Evolutionary conservation across 2,113 vertebrate genomes (phyloP), one percentile per base, ranked within the genome.

Genomic region (Eublepharis macularius): DNA sequence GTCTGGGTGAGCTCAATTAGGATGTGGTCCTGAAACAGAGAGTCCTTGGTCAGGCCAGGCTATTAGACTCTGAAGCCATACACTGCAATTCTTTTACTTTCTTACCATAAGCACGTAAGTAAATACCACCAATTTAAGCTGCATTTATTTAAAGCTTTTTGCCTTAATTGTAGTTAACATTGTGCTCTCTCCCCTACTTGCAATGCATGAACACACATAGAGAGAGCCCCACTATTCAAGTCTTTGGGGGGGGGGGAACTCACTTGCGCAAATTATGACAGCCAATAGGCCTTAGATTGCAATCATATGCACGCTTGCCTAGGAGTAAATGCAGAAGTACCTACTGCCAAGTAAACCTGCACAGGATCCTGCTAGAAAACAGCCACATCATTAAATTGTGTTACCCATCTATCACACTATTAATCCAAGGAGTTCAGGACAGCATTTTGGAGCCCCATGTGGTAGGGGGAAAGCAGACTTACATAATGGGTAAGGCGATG

Each of bases 401-500:
- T 51, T 80, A 29, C 24, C n/a, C 32, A 65, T 21, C 54, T 49
- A 76, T 51, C 34, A 43, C 16, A 74, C 1, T 2, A 13, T 57
- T 76, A 7, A 57, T 51, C 24, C 16, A 75, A 45, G 9, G 79
- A 76, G 41, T 5, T 73, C 12, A 70, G 73, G 19, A 6, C 21
- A 39, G 29, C 1, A 29, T 72, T 47, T 12, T 72, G 2, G 36
- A 60, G 32, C 17, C 6, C 32, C 2, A 17, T 32, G 29, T 2
- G 29, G 26, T 65, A 16, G 11, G 43, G 7, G 10, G 43, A 54
- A 69, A n/a, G 29, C 24, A 76, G 93, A 98, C 99, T 69, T 96
- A 99, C 99, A 43, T 98, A 99, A 92, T 98, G 97, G 1, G 98
- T 98, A 86, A 99, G 98, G 86, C 98, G 96, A 94, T 99, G 97